phyloP scores from a whole-genome alignment of 1,140 invertebrate species.

The Drosophila ironensis region DNA sequence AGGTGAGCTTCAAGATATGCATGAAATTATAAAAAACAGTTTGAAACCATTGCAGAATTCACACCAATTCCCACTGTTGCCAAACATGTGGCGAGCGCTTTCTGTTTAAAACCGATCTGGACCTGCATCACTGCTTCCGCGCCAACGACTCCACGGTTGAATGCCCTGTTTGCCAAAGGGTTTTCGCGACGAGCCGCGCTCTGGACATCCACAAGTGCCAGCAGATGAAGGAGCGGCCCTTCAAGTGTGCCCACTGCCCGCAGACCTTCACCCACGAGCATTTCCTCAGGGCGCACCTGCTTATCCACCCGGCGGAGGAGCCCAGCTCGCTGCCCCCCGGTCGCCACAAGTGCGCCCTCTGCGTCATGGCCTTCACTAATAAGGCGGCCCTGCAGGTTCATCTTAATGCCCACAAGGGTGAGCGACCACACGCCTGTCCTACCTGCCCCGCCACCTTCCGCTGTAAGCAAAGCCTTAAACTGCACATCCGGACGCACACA shows the following conservation, averaged over 20 bases:
- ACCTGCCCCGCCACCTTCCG: constrained; percentile 9
- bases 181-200: constrained; percentile 4
- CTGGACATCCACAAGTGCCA: constrained; percentile 10
- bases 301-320: constrained; percentile 5
- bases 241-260: constrained; percentile 15
- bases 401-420: background rate
- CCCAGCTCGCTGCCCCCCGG: background rate
- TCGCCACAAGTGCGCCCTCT: constrained; percentile 7
- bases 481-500: constrained; percentile 13
- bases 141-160: background rate
- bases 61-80: constrained; percentile 6
- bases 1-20: background rate
- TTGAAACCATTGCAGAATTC: background rate
- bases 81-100: constrained; percentile 6
- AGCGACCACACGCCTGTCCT: constrained; percentile 7
- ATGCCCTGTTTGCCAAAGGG: constrained; percentile 8
- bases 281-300: constrained; percentile 9
- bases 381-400: constrained; percentile 11
- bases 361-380: background rate
- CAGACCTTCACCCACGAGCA: background rate
- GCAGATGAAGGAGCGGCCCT: background rate
- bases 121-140: constrained; percentile 2
- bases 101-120: constrained; percentile 10
- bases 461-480: background rate
- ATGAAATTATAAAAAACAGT: background rate